Conservation (phyloP, 2,113 vertebrate genomes). For the Euleptes europaea region DNA sequence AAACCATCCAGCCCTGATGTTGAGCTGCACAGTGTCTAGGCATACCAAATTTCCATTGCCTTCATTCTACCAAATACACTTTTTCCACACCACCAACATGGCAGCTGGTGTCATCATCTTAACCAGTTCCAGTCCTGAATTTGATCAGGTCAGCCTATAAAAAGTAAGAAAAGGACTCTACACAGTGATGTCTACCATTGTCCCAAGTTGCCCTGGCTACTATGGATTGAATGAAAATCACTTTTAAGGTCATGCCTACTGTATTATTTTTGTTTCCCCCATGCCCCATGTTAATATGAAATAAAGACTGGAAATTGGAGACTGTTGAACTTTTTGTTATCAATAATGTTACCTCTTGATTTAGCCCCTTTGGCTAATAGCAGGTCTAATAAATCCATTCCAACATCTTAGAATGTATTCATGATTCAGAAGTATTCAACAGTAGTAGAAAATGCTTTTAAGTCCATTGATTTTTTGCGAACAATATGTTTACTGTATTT, state of each 20-base stretch:
- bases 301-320: conserved; percentile 17
- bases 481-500: conserved; percentile 37
- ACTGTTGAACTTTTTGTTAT: conserved; percentile 8
- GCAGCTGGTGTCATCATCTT: not conserved
- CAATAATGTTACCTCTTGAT: not conserved
- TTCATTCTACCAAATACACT: conserved; percentile 5
- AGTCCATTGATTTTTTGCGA: conserved; percentile 21
- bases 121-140: not conserved
- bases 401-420: conserved; percentile 59
- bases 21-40: not conserved
- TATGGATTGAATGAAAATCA: not conserved
- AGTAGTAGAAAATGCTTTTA: conserved; percentile 23
- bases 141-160: conserved; percentile 17
- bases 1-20: not conserved
- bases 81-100: conserved; percentile 21
- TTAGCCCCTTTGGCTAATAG: conserved; percentile 36
- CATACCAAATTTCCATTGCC: conserved; percentile 5
- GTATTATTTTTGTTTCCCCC: not conserved
- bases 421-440: conserved; percentile 71
- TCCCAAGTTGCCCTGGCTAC: not conserved
- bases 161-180: conserved; percentile 28
- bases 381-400: conserved; percentile 38
- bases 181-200: conserved; percentile 5
- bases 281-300: not conserved
- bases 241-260: conserved; percentile 18